Percentiles rank a stretch among this genome's conserved stretches.
These are phyloP conservation scores for Ceuthmochares aereus DNA, from an alignment of 2,113 vertebrate genomes.

Conservation along the genomic window DNA sequence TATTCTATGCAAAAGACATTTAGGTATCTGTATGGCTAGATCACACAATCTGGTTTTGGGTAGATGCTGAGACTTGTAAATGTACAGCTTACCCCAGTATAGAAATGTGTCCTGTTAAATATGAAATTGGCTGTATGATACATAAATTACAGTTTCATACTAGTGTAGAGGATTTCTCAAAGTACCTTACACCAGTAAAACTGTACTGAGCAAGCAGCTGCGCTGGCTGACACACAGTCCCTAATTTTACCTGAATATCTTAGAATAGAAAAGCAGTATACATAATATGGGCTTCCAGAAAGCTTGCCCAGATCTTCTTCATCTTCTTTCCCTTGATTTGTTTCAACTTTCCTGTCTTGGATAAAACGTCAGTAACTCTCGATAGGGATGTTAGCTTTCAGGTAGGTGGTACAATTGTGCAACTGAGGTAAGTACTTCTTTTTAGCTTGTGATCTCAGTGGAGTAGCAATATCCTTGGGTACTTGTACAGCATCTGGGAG, in stretches of 20 bases:
- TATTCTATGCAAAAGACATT: neutral
- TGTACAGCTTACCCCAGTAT: neutral
- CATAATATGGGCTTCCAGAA: neutral
- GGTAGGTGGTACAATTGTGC: neutral
- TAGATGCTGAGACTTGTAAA: neutral
- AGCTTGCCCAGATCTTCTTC: neutral
- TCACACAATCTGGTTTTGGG: neutral
- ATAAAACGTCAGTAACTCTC: neutral
- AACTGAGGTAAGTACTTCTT: neutral
- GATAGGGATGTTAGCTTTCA: neutral
- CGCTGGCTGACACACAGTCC: neutral
- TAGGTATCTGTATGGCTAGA: neutral
- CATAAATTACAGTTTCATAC: neutral
- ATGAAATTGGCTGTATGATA: neutral
- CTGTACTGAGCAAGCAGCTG: neutral
- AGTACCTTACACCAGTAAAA: neutral
- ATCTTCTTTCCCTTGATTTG: neutral
- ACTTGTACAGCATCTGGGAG: too few species aligned
- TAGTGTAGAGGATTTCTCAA: neutral
- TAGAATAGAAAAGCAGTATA: neutral
- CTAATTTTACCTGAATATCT: neutral
- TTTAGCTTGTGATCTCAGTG: neutral
- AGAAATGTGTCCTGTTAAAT: neutral
- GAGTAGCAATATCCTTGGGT: neutral
- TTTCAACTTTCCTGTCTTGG: neutral